Evolutionary conservation across 2,797 vertebrate genomes (phyloP).

Genomic region (Syngnathus acus): DNA sequence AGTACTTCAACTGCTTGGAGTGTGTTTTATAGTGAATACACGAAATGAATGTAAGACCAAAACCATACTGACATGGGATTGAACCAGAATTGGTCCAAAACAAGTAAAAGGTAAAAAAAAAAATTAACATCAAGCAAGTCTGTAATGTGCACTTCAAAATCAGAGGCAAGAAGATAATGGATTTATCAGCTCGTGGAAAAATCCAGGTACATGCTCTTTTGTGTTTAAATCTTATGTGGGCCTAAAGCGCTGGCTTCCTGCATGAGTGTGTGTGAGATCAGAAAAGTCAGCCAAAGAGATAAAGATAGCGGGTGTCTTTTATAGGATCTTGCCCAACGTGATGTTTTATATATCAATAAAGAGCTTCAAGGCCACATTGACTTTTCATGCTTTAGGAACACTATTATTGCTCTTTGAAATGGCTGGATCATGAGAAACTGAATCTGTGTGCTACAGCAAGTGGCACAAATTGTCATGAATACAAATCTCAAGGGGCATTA

Average conservation of each 20-base stretch:
- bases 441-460: slow-evolving; percentile 45
- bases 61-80: not conserved
- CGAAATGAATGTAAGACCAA: not conserved
- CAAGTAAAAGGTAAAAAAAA: not conserved
- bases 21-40: too few species aligned
- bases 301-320: slow-evolving; percentile 45
- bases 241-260: slow-evolving; percentile 19
- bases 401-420: slow-evolving; percentile 28
- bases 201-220: not conserved
- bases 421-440: slow-evolving; percentile 28
- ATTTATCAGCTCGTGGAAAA: not conserved
- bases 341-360: slow-evolving; percentile 62
- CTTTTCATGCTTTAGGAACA: slow-evolving; percentile 39
- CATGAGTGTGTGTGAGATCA: slow-evolving; percentile 17
- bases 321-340: slow-evolving; percentile 54
- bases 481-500: slow-evolving; percentile 33
- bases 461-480: slow-evolving; percentile 36
- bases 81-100: not conserved
- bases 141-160: not conserved
- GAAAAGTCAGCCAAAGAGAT: slow-evolving; percentile 12
- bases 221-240: slow-evolving; percentile 17
- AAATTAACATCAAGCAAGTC: not conserved
- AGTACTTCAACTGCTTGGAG: too few species aligned
- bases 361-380: slow-evolving; percentile 54
- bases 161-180: not conserved